A percentile compares a stretch with the other conserved stretches of the same genome.
phyloP scores from a whole-genome alignment of 2,797 vertebrate species.

The Gambelia wislizenii region DNA sequence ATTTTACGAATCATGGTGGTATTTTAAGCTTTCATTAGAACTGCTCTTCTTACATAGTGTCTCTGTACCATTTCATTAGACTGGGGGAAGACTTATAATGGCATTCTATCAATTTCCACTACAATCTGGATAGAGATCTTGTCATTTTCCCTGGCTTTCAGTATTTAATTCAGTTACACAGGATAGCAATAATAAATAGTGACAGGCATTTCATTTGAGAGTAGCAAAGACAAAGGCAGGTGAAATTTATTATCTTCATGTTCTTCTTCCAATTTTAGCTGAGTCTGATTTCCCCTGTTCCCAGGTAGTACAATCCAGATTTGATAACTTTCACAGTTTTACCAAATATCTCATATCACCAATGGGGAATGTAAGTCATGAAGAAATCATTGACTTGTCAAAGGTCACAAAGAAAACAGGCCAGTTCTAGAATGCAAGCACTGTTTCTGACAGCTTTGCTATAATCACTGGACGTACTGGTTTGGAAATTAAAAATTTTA shows the following conservation, averaged over 20 bases:
- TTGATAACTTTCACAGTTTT: constrained; percentile 33
- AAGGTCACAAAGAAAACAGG: constrained; percentile 19
- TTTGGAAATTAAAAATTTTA: neutral
- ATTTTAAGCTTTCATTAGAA: constrained; percentile 3
- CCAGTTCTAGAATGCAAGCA: neutral
- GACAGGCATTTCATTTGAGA: constrained; percentile 34
- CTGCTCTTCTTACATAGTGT: neutral
- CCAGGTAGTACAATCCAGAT: constrained; percentile 30
- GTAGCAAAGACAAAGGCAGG: constrained; percentile 35
- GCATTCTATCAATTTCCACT: constrained; percentile 21
- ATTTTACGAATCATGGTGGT: constrained; percentile 21
- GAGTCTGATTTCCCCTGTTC: constrained; percentile 32
- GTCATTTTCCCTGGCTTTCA: constrained; percentile 24
- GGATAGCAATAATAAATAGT: constrained; percentile 9
- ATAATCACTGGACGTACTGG: neutral
- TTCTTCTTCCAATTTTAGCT: constrained; percentile 39
- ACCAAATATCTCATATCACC: constrained; percentile 23
- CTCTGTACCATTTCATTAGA: constrained; percentile 19
- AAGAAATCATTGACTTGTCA: constrained; percentile 21
- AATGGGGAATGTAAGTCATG: constrained; percentile 24
- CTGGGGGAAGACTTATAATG: constrained; percentile 16
- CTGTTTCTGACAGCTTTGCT: neutral
- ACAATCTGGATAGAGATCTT: constrained; percentile 32
- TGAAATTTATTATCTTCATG: constrained; percentile 47
- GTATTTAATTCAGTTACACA: constrained; percentile 3